A percentile compares a stretch with the other conserved stretches of the same genome.
These are phyloP conservation scores for Frankliniella fusca DNA, from an alignment of 2,888 invertebrate species.

Conservation along the genomic window DNA sequence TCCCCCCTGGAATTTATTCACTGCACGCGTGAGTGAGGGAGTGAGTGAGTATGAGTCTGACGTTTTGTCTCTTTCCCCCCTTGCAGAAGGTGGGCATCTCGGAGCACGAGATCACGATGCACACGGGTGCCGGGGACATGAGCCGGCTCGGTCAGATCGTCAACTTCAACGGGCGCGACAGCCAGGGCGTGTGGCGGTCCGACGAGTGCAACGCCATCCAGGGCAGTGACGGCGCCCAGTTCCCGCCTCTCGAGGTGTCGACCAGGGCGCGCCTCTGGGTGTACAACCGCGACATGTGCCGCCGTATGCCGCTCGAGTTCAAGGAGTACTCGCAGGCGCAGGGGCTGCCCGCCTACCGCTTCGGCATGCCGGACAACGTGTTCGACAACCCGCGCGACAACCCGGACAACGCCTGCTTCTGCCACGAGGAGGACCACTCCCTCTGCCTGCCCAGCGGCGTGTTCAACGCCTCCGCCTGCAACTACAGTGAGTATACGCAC, in stretches of 20 bases:
- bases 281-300: conserved; percentile 64
- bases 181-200: conserved; percentile 59
- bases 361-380: conserved; percentile 58
- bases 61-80: no score
- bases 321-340: conserved; percentile 56
- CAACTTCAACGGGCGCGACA: conserved; percentile 56
- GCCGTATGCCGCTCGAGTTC: conserved; percentile 60
- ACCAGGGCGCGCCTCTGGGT: conserved; percentile 50
- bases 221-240: conserved; percentile 66
- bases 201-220: conserved; percentile 65
- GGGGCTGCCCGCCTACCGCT: conserved; percentile 55
- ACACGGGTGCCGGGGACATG: conserved; percentile 62
- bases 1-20: no score
- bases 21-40: no score
- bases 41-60: no score
- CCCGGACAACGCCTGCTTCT: conserved; percentile 61
- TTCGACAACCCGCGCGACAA: conserved; percentile 55
- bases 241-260: conserved; percentile 58
- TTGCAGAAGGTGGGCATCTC: conserved; percentile 63
- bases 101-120: conserved; percentile 60
- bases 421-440: conserved; percentile 52
- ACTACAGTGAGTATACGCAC: conserved; percentile 36
- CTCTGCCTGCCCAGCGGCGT: conserved; percentile 43
- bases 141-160: conserved; percentile 59
- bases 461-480: conserved; percentile 39